Base-by-base conservation (phyloP, 2,113 vertebrate genomes). In the Chlorocebus sabaeus region DNA sequence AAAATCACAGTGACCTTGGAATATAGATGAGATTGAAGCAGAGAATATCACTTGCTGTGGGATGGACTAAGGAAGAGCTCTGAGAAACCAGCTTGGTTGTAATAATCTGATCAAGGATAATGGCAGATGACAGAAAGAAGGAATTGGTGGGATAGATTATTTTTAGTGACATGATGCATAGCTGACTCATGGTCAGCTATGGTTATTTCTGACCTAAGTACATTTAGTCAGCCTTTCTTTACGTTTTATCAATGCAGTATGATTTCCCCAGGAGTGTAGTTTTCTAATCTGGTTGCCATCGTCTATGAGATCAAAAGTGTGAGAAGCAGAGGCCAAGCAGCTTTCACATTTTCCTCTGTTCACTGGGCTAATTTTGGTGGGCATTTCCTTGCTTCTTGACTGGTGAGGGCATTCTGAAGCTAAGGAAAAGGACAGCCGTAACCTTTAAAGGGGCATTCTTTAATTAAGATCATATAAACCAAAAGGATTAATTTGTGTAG, bases 1-100 rank as follows among this genome's bases (percentile, higher is more conserved):
- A 89, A 93, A 92, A 78, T 72, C 72, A 78, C 8, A 91, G 45
- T 93, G 59, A 73, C 23, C 92, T 95, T 95, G 57, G 61, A 32
- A 86, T 79, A 61, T 22, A 52, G 9, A 52, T 48, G 61, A n/a
- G 27, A 38, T 40, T 78, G 5, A 50, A 79, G 30, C 23, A 81
- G 17, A 32, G 25, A 67, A 80, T 80, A 55, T 80, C 27, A 85
- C 16, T 61, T 93, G 9, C 38, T 85, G 6, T 89, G 13, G 45
- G 25, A 68, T 6, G 64, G 30, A 85, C 20, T 50, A 52, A 59
- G 11, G 70, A 45, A 75, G 64, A 85, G 85, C 50, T 75, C 55
- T 78, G 35, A 80, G 52, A 91, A 93, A 91, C 25, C 59, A 76
- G 10, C 55, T 35, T 57, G 81, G 38, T 14, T 40, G 40, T 79